These are phyloP conservation scores for Eristalis intricaria DNA, from an alignment of 2,888 invertebrate genomes.

Conservation along the genomic window DNA sequence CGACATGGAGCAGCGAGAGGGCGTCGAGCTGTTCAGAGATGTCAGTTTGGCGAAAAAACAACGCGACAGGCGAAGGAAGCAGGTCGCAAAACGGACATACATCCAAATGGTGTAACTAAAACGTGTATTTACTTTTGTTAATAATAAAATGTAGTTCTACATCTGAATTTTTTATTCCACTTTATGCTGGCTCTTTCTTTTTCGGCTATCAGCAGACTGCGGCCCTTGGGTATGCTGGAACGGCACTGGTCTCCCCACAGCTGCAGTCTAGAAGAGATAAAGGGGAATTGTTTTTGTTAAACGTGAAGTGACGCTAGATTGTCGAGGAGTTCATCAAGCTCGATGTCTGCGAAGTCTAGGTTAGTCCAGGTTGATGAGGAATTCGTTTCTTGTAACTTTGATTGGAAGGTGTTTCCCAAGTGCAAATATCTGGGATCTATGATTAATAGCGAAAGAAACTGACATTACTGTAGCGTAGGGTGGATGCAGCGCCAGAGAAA, in stretches of 20 bases:
- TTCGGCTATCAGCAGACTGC: conserved; percentile 75
- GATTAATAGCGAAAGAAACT: no score
- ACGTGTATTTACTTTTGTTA: neutral
- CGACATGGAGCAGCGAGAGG: conserved; percentile 88
- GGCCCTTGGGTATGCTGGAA: conserved; percentile 77
- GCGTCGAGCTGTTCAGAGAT: conserved; percentile 90
- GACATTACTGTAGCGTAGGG: no score
- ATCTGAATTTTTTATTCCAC: neutral
- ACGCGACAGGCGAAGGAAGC: conserved; percentile 83
- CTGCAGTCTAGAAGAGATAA: conserved; percentile 39
- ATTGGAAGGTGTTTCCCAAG: no score
- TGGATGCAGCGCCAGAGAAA: no score
- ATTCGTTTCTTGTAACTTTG: no score
- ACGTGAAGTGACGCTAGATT: no score
- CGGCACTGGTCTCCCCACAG: conserved; percentile 49
- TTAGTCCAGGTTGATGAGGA: no score
- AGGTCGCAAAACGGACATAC: conserved; percentile 76
- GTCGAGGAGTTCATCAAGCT: no score
- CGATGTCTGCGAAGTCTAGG: no score
- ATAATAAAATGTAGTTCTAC: neutral
- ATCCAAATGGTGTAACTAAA: conserved; percentile 71
- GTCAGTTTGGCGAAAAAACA: conserved; percentile 85
- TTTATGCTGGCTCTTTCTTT: neutral
- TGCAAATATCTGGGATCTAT: no score
- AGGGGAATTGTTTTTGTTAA: neutral